Evolutionary conservation across 2,113 vertebrate genomes (phyloP).

Genomic region (Ifrita kowaldi): DNA sequence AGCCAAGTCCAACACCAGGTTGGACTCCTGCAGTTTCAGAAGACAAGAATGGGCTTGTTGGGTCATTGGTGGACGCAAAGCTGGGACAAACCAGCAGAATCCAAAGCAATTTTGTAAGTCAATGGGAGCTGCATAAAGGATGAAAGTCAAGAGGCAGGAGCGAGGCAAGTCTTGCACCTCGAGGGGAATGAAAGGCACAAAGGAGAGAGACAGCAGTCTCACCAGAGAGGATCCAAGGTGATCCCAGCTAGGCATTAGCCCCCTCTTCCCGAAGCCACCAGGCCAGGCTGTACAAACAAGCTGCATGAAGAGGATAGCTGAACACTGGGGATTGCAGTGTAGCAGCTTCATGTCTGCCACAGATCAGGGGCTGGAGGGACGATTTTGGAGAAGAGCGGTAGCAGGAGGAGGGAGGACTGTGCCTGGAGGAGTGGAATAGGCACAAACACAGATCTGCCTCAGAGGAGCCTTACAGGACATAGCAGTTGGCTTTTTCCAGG

Average conservation of each 20-base stretch:
- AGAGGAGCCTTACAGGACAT: not conserved
- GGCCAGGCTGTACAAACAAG: not conserved
- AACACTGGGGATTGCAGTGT: fast-evolving
- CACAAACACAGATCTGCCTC: not conserved
- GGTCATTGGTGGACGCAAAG: not conserved
- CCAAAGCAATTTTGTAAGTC: not conserved
- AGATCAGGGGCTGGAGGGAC: not conserved
- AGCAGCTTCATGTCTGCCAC: not conserved
- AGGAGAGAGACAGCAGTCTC: not conserved
- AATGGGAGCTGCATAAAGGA: not conserved
- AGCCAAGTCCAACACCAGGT: fast-evolving
- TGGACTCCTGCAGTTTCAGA: not conserved
- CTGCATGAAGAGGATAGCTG: not conserved
- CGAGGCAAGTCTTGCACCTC: not conserved
- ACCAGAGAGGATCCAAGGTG: not conserved
- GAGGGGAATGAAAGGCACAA: not conserved
- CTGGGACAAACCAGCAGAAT: not conserved
- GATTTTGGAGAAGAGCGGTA: not conserved
- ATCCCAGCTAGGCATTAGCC: not conserved
- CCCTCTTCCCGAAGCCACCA: not conserved
- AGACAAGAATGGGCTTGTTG: fast-evolving
- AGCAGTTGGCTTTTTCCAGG: not conserved
- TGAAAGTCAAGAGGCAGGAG: not conserved
- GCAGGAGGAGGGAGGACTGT: not conserved
- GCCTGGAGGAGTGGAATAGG: not conserved